These are phyloP conservation scores for Acipenser ruthenus DNA, from an alignment of 2,797 vertebrate genomes.

Conservation along the genomic window DNA sequence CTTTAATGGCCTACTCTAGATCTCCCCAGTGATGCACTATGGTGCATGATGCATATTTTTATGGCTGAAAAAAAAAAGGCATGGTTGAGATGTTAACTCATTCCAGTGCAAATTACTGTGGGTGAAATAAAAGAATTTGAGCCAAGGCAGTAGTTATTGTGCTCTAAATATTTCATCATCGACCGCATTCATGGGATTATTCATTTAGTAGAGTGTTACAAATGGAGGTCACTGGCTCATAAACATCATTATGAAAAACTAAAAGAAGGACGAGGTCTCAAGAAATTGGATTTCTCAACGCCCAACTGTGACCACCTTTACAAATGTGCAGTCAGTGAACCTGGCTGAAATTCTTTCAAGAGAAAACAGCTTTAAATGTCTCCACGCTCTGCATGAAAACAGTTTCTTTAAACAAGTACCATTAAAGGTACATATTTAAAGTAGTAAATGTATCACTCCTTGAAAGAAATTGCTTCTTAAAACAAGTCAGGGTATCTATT, in stretches of 20 bases:
- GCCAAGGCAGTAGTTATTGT: background rate
- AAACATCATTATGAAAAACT: background rate
- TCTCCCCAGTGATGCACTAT: background rate
- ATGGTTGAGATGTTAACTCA: background rate
- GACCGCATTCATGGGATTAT: background rate
- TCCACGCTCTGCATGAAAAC: too few relatives aligned
- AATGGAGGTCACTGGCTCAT: background rate
- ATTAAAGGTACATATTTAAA: too few relatives aligned
- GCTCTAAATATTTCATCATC: background rate
- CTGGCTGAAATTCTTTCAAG: too few relatives aligned
- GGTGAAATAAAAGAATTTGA: background rate
- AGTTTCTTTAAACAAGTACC: too few relatives aligned
- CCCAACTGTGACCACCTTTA: background rate
- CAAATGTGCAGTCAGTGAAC: background rate
- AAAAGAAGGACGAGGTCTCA: background rate
- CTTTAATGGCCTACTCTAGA: background rate
- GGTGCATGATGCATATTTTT: background rate
- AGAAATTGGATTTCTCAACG: slow-evolving; percentile 1
- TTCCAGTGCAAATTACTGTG: background rate
- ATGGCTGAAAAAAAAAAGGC: background rate
- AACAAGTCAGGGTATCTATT: too few relatives aligned
- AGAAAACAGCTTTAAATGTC: too few relatives aligned
- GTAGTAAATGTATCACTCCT: too few relatives aligned
- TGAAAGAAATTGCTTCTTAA: too few relatives aligned
- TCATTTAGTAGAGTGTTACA: background rate